Conservation (phyloP, 2,797 vertebrate genomes). For the Onychomys leucogaster region DNA sequence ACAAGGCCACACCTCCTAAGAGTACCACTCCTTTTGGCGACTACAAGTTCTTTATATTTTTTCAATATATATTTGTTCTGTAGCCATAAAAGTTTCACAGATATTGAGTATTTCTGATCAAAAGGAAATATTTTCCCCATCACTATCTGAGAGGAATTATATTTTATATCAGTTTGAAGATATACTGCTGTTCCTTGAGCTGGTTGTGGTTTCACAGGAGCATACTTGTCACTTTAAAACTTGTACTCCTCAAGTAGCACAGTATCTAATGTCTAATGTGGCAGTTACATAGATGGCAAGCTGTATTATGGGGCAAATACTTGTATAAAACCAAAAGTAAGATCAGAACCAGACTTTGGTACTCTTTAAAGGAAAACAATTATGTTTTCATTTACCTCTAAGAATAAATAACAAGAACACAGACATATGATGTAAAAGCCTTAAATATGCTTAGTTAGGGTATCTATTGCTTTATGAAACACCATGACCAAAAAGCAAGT, state of each 20-base stretch:
- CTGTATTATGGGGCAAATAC: neutral
- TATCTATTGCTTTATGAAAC: neutral
- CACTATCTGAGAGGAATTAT: neutral
- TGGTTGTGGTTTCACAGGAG: neutral
- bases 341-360: neutral
- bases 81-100: neutral
- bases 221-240: neutral
- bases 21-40: neutral
- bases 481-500: neutral
- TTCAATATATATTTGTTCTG: neutral
- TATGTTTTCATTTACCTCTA: neutral
- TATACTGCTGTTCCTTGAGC: neutral
- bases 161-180: slow-evolving; percentile 5
- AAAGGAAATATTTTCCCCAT: neutral
- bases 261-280: neutral
- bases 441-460: neutral
- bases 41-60: neutral
- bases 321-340: slow-evolving; percentile 23
- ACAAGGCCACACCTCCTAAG: neutral
- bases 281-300: neutral
- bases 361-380: neutral
- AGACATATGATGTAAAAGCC: neutral
- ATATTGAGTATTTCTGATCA: slow-evolving; percentile 45
- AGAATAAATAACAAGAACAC: neutral
- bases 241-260: neutral